Evolutionary conservation across 1,140 invertebrate genomes (phyloP), one percentile per base, ranked within the genome.

Genomic region (Rhagoletis pomonella): DNA sequence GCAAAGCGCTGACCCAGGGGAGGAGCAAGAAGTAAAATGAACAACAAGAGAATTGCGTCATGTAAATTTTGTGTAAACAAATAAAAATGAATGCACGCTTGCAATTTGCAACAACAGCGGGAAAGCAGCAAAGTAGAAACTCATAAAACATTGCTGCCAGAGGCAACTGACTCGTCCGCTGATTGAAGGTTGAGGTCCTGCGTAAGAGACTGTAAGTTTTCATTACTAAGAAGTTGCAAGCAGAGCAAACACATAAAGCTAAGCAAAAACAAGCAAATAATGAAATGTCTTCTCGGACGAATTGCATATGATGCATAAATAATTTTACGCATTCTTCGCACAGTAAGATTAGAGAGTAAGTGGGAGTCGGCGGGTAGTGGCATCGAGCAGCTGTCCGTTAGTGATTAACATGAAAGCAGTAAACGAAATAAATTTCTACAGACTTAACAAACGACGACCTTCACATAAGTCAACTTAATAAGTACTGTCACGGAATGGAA

Each of bases 251-350:
- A 29, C 29, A 29, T 73, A 39, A 73, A 73, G 9, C 64, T 29
- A 65, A 73, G 42, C 39, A 73, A 73, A 73, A 73, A 7, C 14
- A 44, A 73, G 42, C 17, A 73, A 73, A 19, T 67, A 67, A 67
- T 67, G 67, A 44, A 47, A 73, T 14, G 17, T 73, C 39, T 44
- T 73, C 67, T 44, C 67, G 67, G 67, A 73, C 42, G 42, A 73
- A 81, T n/a, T 81, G 73, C 47, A 81, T 81, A 29, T 81, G 73
- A 81, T 81, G 73, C 73, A 81, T 55, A 81, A 81, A 81, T 81
- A 81, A 55, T 81, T 55, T 55, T 14, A 81, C 73, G 42, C 69
- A 73, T 42, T 73, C 69, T n/a, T 17, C 17, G 9, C 47, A 81
- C 73, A 50, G 44, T 19, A 9, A 17, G n/a, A 29, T 17, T 50